A percentile compares a stretch with the other conserved stretches of the same genome.
Evolutionary conservation across 1,140 invertebrate species (phyloP).

Genomic region (Hypsibius dujardini): DNA sequence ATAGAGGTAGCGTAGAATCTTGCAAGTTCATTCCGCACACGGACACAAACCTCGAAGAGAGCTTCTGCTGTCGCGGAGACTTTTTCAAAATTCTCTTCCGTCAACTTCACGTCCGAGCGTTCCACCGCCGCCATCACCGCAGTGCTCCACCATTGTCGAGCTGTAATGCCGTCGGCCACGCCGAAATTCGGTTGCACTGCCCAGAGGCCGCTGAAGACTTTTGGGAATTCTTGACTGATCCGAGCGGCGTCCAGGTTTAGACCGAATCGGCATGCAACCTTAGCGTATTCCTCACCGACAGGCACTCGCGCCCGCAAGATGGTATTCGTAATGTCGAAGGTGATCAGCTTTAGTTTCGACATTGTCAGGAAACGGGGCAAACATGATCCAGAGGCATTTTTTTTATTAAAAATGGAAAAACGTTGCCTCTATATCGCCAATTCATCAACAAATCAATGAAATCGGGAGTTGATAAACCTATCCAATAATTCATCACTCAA

Average conservation of each 20-base stretch:
- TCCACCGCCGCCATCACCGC: conserved; percentile 47
- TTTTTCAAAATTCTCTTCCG: conserved; percentile 34
- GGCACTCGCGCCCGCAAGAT: conserved; percentile 48
- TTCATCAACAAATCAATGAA: too few species aligned
- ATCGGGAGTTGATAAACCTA: too few species aligned
- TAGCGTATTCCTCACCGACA: conserved; percentile 50
- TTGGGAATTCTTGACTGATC: conserved; percentile 44
- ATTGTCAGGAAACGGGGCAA: too few species aligned
- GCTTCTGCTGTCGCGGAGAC: conserved; percentile 35
- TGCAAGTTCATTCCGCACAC: background rate
- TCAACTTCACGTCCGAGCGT: conserved; percentile 28
- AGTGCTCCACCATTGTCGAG: conserved; percentile 60
- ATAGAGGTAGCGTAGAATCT: conserved; percentile 29
- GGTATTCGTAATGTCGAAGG: conserved; percentile 72
- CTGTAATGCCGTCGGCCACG: conserved; percentile 43
- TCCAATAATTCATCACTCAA: too few species aligned
- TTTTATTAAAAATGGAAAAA: too few species aligned
- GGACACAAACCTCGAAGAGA: background rate
- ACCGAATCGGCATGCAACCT: too few species aligned
- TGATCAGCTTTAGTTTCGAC: too few species aligned
- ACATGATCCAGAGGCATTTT: too few species aligned
- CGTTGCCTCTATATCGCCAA: too few species aligned
- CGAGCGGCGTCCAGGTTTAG: too few species aligned
- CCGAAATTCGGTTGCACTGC: conserved; percentile 62
- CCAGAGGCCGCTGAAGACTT: conserved; percentile 43